A percentile compares a stretch with the other conserved stretches of the same genome.
phyloP scores from a whole-genome alignment of 2,113 vertebrate genomes.

The Bothrops jararaca region DNA sequence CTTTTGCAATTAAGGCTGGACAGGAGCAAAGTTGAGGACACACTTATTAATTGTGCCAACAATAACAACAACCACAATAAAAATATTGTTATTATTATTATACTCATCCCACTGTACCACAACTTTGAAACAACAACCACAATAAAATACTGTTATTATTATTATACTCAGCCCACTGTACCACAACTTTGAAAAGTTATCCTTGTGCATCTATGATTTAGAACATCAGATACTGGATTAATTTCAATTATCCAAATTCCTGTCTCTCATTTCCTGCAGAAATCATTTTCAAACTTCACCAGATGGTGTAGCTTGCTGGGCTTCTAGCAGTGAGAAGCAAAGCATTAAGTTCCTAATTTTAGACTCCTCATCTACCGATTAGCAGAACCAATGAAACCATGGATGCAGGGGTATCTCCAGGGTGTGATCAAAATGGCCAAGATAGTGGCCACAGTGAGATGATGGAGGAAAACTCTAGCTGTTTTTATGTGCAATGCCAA shows the following conservation, averaged over 20 bases:
- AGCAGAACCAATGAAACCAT: neutral
- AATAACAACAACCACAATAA: neutral
- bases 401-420: neutral
- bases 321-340: neutral
- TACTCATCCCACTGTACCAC: no score
- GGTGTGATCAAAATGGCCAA: neutral
- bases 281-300: neutral
- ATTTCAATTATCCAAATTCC: neutral
- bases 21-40: neutral
- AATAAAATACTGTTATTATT: neutral
- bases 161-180: neutral
- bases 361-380: neutral
- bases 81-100: no score
- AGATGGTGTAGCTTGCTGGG: neutral
- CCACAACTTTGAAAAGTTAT: neutral
- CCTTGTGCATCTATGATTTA: no score
- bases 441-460: neutral
- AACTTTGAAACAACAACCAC: no score
- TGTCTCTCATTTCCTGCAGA: neutral
- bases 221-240: neutral
- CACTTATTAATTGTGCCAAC: no score
- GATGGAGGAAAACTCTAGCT: neutral
- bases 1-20: neutral
- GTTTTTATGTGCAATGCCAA: neutral
- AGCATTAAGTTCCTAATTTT: neutral